Evolutionary conservation across 2,888 invertebrate species (phyloP), one percentile per base, ranked within the genome.

Genomic region (Drosophila barbarae): DNA sequence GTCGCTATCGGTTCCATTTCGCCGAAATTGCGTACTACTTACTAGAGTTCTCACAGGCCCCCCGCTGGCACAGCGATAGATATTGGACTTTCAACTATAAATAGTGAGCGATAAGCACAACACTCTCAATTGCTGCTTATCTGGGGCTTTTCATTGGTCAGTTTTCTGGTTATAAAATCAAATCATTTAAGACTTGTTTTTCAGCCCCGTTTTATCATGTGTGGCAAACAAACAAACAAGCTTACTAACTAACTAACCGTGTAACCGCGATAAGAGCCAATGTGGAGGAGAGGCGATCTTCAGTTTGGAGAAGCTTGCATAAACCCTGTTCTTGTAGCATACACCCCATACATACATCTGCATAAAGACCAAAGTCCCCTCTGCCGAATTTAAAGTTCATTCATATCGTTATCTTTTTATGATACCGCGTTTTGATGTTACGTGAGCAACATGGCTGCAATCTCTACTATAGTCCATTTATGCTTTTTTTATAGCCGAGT

Each of bases 1-100:
- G 26, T 0, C n/a, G 67, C 57, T 71, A 75, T 77, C 69, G 18
- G 4, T 7, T 2, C 18, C 30, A 47, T 47, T 47, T 47, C 44
- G 36, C 34, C 46, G 59, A 60, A 74, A 79, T 74, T 82, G 77
- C 77, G 77, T 77, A 79, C 61, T 79, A 77, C 23, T 30, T 79
- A 77, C 23, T 23, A 35, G 30, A 26, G 28, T 34, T 63, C 41
- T 44, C 63, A 41, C 64, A 41, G 63, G 64, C 64, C 64, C 64
- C 64, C 61, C 44, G 30, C 61, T 30, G 26, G 57, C 38, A 39
- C 36, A 12, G 46, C 39, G 30, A 49, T 18, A 49, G 46, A 32
- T 47, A 47, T 47, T 53, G 47, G 69, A 58, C 58, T 58, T 68
- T 68, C 58, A 52, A 52, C 53, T 36, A 65, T 35, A 47, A 53